A percentile compares a stretch with the other conserved stretches of the same genome.
Evolutionary conservation across 2,888 invertebrate genomes (phyloP).

Genomic region (Alcis repandata): DNA sequence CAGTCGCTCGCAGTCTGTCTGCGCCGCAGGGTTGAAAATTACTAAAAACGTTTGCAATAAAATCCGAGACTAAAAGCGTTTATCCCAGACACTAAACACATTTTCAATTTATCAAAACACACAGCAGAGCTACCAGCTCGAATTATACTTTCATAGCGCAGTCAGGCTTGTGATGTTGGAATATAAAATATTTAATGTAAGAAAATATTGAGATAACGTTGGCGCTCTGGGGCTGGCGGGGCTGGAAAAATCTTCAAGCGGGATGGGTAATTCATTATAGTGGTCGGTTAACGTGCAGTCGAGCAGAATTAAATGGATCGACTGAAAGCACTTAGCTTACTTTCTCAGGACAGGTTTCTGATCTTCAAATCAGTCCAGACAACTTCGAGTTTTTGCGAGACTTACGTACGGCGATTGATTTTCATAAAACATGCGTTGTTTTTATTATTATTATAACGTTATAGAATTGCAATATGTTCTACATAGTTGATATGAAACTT

Average conservation of each 20-base stretch:
- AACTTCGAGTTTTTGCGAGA: too few relatives aligned
- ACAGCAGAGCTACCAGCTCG: slow-evolving; percentile 20
- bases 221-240: slow-evolving; percentile 11
- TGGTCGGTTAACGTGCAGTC: not conserved
- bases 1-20: slow-evolving; percentile 18
- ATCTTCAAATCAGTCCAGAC: too few relatives aligned
- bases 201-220: slow-evolving; percentile 39
- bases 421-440: too few relatives aligned
- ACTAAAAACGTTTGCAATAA: slow-evolving; percentile 25
- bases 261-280: slow-evolving; percentile 13
- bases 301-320: too few relatives aligned
- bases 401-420: too few relatives aligned
- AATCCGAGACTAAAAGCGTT: slow-evolving; percentile 22
- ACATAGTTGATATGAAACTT: too few relatives aligned
- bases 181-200: slow-evolving; percentile 41
- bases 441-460: too few relatives aligned
- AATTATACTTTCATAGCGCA: slow-evolving; percentile 41
- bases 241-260: slow-evolving; percentile 20
- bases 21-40: slow-evolving; percentile 34
- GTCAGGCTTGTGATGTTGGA: slow-evolving; percentile 27
- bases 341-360: too few relatives aligned
- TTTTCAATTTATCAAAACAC: slow-evolving; percentile 41
- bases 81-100: slow-evolving; percentile 33
- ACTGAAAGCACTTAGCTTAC: too few relatives aligned
- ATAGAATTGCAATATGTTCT: too few relatives aligned